phyloP scores from a whole-genome alignment of 2,888 invertebrate species.

The Eumacrocentrus americanus region DNA sequence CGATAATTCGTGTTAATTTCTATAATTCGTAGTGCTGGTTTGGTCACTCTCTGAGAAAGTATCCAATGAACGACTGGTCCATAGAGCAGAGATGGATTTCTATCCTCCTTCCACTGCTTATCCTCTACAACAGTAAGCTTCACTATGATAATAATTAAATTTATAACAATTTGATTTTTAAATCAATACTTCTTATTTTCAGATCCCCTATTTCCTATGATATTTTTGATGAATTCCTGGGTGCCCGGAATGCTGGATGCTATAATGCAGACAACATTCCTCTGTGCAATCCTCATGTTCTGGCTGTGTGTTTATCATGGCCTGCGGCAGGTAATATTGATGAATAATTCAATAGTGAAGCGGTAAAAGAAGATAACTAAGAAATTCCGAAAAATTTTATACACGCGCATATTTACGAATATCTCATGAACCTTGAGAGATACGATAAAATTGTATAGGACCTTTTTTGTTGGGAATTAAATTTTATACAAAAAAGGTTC shows the following conservation, averaged over 20 bases:
- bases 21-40: slow-evolving; percentile 83
- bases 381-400: no score
- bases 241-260: slow-evolving; percentile 92
- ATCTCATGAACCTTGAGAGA: neutral
- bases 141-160: slow-evolving; percentile 13
- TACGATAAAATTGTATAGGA: no score
- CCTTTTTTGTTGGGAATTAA: no score
- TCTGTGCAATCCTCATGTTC: slow-evolving; percentile 85
- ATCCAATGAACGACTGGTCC: slow-evolving; percentile 91
- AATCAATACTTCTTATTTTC: slow-evolving; percentile 46
- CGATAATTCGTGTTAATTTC: slow-evolving; percentile 31
- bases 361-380: neutral
- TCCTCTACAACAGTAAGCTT: slow-evolving; percentile 88
- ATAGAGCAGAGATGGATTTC: slow-evolving; percentile 98
- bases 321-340: slow-evolving; percentile 79
- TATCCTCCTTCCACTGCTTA: slow-evolving; percentile 80
- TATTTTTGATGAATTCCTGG: slow-evolving; percentile 87
- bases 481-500: no score
- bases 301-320: slow-evolving; percentile 98
- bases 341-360: no score
- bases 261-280: slow-evolving; percentile 86
- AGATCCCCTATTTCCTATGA: slow-evolving; percentile 95
- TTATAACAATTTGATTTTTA: slow-evolving; percentile 5
- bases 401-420: no score
- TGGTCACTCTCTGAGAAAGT: slow-evolving; percentile 85